Evolutionary conservation across 64 coral and sea anemone species (phyloP), one percentile per base, ranked within the genome.

Genomic region (Montipora foliosa): DNA sequence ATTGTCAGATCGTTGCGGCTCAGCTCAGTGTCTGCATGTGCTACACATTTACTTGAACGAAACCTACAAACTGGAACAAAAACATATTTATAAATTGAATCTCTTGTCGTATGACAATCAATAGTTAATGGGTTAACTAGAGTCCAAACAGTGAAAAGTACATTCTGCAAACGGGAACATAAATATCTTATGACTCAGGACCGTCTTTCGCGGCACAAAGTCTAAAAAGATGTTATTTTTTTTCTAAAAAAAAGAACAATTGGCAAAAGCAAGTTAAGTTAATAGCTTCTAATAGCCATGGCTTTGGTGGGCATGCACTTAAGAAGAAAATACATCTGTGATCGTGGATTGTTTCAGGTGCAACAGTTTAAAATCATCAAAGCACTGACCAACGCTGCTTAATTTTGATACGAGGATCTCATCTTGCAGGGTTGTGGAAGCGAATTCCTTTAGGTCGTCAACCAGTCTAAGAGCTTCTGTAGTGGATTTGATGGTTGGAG

Each of bases 31-130:
- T 37, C 1, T 37, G 2, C 37, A 37, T 37, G 37, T 37, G 37
- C 37, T 37, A 37, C 37, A 37, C 14, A 14, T 85, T 85, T 85
- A 85, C 82, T 85, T 68, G 60, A 85, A 70, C 60, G 47, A 85
- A 85, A 85, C 82, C 67, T 68, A 44, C 82, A 85, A 85, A 67
- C 82, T 85, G 82, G 82, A 85, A 83, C 82, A 85, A 62, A 70
- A 67, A 84, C 46, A 67, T 83, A 37, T 52, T 82, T 59, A 59
- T 67, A 67, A 85, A 85, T 64, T 85, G 25, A 67, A 68, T 47
- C 20, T 85, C 67, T 64, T 70, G 45, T 85, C 37, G 59, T 85
- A 67, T 85, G 37, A 45, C 14, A 67, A 19, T 85, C 16, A 49
- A 67, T 83, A 37, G 52, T 29, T 83, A 84, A 84, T 68, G 75